Evolutionary conservation across 1,140 invertebrate species (phyloP).

Genomic region (Sinonovacula constricta): DNA sequence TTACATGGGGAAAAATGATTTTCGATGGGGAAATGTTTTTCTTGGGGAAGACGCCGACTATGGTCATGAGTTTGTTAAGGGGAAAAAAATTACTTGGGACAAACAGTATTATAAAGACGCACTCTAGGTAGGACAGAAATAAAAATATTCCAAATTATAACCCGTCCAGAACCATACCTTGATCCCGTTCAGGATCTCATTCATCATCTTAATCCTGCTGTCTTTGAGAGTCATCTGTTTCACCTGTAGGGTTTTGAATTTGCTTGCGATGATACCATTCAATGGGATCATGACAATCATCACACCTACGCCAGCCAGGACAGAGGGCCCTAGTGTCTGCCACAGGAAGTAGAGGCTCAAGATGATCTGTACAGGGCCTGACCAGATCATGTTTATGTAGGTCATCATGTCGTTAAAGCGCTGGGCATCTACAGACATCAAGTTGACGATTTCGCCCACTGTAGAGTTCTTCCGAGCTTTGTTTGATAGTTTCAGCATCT

Average conservation of each 20-base stretch:
- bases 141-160: no score
- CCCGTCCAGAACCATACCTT: no score
- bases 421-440: slow-evolving; percentile 82
- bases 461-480: slow-evolving; percentile 78
- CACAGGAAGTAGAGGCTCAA: slow-evolving; percentile 94
- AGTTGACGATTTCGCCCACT: slow-evolving; percentile 83
- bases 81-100: no score
- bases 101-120: no score
- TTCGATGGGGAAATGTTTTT: no score
- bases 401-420: slow-evolving; percentile 79
- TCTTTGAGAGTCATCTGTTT: slow-evolving; percentile 82
- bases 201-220: slow-evolving; percentile 80
- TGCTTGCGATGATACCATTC: slow-evolving; percentile 92
- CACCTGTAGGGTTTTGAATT: slow-evolving; percentile 83
- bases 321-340: slow-evolving; percentile 83
- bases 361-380: slow-evolving; percentile 94
- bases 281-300: slow-evolving; percentile 81
- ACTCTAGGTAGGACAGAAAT: no score
- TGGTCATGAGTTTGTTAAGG: no score
- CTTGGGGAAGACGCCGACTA: no score
- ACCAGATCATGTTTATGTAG: slow-evolving; percentile 98
- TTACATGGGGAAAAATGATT: no score
- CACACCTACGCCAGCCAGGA: slow-evolving; percentile 78
- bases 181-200: slow-evolving; percentile 80
- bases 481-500: slow-evolving; percentile 74